Evolutionary conservation across 2,113 vertebrate genomes (phyloP).

Genomic region (Mobula hypostoma): DNA sequence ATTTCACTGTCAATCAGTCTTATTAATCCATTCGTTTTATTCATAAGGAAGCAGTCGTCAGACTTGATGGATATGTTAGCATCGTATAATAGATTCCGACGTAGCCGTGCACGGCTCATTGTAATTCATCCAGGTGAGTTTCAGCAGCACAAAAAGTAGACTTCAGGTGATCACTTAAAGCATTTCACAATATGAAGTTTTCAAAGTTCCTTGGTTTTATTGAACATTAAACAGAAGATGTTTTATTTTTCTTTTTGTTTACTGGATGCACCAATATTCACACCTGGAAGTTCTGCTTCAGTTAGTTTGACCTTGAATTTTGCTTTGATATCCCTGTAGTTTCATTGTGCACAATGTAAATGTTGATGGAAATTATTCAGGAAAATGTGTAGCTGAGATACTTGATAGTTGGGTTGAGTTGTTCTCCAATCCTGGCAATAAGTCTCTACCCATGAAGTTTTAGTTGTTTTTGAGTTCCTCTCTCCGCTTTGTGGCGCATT

Average conservation of each 20-base stretch:
- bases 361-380: no score
- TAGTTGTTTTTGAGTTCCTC: no score
- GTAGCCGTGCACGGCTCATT: not conserved
- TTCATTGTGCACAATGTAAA: not conserved
- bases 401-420: no score
- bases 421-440: no score
- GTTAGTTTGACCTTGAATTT: not conserved
- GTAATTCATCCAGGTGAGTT: not conserved
- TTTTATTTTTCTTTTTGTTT: not conserved
- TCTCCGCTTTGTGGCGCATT: no score
- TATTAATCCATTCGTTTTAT: not conserved
- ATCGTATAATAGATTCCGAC: not conserved
- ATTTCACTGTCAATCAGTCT: not conserved
- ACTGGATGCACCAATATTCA: not conserved
- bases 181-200: not conserved
- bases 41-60: not conserved
- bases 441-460: no score
- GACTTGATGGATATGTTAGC: not conserved
- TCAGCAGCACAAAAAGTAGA: not conserved
- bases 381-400: no score
- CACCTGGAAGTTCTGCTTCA: not conserved
- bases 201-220: not conserved
- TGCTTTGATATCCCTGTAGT: not conserved
- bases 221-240: not conserved
- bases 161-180: not conserved